Conservation (phyloP, 2,888 invertebrate species). For the Xanthia togata region DNA sequence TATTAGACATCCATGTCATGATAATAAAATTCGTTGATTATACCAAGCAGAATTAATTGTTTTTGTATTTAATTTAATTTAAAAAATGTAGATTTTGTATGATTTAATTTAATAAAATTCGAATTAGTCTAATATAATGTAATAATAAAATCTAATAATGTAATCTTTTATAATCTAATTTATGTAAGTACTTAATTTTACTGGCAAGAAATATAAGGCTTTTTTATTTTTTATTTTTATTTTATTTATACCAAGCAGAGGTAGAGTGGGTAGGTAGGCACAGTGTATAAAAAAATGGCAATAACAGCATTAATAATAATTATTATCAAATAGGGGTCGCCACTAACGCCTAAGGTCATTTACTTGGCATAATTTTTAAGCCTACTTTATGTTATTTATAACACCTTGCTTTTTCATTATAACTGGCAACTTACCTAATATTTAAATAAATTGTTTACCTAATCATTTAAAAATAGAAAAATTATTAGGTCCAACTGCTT, state of each 20-base stretch:
- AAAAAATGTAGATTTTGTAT: too few species aligned
- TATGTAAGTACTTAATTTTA: too few species aligned
- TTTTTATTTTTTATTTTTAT: too few species aligned
- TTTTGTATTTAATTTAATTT: too few species aligned
- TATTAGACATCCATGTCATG: neutral
- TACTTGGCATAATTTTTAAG: neutral
- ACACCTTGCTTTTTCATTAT: neutral
- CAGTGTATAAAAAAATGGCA: neutral
- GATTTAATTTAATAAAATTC: too few species aligned
- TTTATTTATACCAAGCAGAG: neutral
- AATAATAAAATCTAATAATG: too few species aligned
- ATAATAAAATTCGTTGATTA: neutral
- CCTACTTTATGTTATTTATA: neutral
- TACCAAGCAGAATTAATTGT: neutral
- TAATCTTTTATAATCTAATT: too few species aligned
- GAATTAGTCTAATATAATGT: too few species aligned
- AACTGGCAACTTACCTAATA: neutral
- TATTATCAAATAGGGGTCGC: neutral
- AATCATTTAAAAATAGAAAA: neutral
- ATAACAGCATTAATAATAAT: neutral
- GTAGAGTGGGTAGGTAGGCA: neutral
- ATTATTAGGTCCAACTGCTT: neutral
- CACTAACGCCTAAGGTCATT: conserved; percentile 20
- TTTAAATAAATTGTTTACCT: neutral
- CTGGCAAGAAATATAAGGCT: too few species aligned